Conservation (phyloP, 2,113 vertebrate species). For the Pteropus alecto region DNA sequence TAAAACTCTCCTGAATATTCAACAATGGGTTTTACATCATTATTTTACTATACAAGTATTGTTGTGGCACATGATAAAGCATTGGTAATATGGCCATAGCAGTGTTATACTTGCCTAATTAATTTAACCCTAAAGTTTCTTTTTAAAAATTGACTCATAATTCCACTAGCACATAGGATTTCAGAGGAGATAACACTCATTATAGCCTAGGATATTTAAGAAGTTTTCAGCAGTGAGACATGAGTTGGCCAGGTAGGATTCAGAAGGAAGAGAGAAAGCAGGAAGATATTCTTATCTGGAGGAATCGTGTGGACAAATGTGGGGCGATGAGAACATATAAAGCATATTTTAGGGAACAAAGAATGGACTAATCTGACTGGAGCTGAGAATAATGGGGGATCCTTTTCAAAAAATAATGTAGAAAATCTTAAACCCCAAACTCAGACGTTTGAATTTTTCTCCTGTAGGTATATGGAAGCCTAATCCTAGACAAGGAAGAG, state of each 20-base stretch:
- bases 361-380: background rate
- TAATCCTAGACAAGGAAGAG: background rate
- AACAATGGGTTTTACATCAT: background rate
- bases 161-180: background rate
- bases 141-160: background rate
- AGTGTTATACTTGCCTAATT: background rate
- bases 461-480: background rate
- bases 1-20: background rate
- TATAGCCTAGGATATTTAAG: background rate
- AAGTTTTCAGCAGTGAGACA: background rate
- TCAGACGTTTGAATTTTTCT: background rate
- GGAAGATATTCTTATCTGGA: background rate
- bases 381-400: background rate
- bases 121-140: background rate
- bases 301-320: background rate
- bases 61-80: background rate
- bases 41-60: background rate
- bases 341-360: background rate
- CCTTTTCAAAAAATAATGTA: background rate
- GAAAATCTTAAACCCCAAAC: conserved; percentile 1
- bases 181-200: background rate
- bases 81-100: background rate
- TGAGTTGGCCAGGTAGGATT: background rate
- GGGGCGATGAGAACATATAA: background rate
- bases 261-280: background rate